These are phyloP conservation scores for Perca schrenkii DNA, from an alignment of 2,113 vertebrate genomes.

Conservation along the genomic window DNA sequence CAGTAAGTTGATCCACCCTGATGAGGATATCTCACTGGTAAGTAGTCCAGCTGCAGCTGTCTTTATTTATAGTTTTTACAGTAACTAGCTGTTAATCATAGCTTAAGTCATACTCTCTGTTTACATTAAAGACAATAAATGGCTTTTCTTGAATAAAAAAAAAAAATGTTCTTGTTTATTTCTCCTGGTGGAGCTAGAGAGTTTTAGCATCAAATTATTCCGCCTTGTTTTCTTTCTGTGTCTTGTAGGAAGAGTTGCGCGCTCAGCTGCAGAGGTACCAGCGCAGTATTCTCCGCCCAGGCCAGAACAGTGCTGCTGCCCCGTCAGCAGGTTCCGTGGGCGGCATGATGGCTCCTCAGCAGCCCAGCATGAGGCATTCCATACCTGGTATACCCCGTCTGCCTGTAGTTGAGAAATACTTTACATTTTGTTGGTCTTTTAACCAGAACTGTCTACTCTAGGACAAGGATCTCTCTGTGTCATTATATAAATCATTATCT, in stretches of 20 bases:
- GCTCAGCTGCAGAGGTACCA: constrained; percentile 93
- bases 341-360: constrained; percentile 91
- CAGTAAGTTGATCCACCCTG: constrained; percentile 99
- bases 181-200: background rate
- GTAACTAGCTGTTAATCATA: constrained; percentile 61
- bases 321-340: constrained; percentile 88
- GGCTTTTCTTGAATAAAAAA: background rate
- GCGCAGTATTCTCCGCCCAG: constrained; percentile 88
- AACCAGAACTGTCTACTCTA: background rate
- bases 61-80: constrained; percentile 49
- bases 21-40: constrained; percentile 99
- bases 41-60: constrained; percentile 78
- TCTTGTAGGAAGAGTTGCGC: constrained; percentile 91
- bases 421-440: background rate
- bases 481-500: background rate
- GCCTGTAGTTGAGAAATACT: background rate
- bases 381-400: constrained; percentile 67
- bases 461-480: background rate
- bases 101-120: background rate
- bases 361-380: constrained; percentile 90
- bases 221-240: constrained; percentile 9
- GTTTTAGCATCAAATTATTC: constrained; percentile 5
- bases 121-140: background rate
- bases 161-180: background rate
- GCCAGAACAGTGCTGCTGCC: constrained; percentile 86